A percentile compares a stretch with the other conserved stretches of the same genome.
Conservation (phyloP, 1,140 invertebrate genomes). For the Zelostemma sp. region DNA sequence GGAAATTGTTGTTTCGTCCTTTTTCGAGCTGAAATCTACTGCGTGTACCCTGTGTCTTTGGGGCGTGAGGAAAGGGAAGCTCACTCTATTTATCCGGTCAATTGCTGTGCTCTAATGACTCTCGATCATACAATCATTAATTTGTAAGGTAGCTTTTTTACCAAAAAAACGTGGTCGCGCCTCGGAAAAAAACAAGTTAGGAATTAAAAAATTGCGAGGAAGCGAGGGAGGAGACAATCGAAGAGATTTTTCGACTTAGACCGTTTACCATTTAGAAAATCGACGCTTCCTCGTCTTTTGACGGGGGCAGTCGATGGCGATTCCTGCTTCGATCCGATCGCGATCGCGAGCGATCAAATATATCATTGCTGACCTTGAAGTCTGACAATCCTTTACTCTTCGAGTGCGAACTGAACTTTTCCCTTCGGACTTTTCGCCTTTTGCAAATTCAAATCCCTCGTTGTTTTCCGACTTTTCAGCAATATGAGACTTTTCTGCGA, state of each 20-base stretch:
- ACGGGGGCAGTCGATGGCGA: conserved; percentile 18
- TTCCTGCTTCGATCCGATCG: conserved; percentile 26
- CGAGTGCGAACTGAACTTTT: neutral
- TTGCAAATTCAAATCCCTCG: neutral
- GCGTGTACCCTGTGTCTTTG: neutral
- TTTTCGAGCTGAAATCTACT: neutral
- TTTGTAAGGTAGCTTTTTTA: conserved; percentile 65
- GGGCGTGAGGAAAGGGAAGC: neutral
- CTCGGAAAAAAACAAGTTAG: conserved; percentile 34
- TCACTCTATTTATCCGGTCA: conserved; percentile 36
- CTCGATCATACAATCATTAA: conserved; percentile 60
- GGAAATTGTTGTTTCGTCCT: neutral
- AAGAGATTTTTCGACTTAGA: conserved; percentile 25
- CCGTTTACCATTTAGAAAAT: neutral
- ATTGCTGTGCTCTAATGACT: conserved; percentile 46
- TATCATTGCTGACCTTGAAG: conserved; percentile 15
- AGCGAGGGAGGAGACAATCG: conserved; percentile 31
- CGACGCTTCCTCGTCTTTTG: conserved; percentile 19
- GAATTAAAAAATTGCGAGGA: conserved; percentile 4
- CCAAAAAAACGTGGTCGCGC: conserved; percentile 27
- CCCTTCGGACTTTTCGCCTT: conserved; percentile 1
- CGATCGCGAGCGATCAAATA: conserved; percentile 15
- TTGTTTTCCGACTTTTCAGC: neutral
- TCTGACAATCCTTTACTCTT: conserved; percentile 1
- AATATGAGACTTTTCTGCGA: neutral